Evolutionary conservation across 2,113 vertebrate species (phyloP).

Genomic region (Cygnus atratus): DNA sequence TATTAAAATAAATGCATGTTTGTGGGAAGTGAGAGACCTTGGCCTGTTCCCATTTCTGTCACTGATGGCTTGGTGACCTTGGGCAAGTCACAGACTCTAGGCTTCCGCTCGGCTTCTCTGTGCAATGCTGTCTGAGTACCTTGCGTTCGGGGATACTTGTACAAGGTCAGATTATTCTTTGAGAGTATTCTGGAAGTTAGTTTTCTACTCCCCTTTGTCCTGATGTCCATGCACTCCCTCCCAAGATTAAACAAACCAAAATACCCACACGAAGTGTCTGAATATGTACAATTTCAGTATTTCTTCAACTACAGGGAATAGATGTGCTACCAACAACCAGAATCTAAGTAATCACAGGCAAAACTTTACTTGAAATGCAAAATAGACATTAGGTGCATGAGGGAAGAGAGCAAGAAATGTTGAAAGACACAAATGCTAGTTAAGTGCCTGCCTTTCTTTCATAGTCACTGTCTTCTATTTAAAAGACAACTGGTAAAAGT

Average conservation of each 20-base stretch:
- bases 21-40: background rate
- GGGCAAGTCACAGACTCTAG: background rate
- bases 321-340: background rate
- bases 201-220: background rate
- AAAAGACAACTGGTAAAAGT: background rate
- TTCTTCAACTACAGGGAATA: background rate
- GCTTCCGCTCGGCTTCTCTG: background rate
- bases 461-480: background rate
- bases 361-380: background rate
- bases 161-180: background rate
- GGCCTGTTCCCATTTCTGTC: background rate
- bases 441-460: background rate
- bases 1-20: background rate
- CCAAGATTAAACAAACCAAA: background rate
- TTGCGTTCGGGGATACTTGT: background rate
- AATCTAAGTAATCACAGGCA: background rate
- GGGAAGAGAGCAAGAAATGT: background rate
- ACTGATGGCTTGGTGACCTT: background rate
- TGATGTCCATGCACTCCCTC: background rate
- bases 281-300: background rate
- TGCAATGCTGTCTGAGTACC: background rate
- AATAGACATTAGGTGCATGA: fast-evolving
- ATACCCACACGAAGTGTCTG: background rate
- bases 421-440: fast-evolving
- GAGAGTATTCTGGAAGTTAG: background rate